Conservation (phyloP, 37 sponge, comb jelly and placozoan genomes). For the Mnemiopsis leidyi region DNA sequence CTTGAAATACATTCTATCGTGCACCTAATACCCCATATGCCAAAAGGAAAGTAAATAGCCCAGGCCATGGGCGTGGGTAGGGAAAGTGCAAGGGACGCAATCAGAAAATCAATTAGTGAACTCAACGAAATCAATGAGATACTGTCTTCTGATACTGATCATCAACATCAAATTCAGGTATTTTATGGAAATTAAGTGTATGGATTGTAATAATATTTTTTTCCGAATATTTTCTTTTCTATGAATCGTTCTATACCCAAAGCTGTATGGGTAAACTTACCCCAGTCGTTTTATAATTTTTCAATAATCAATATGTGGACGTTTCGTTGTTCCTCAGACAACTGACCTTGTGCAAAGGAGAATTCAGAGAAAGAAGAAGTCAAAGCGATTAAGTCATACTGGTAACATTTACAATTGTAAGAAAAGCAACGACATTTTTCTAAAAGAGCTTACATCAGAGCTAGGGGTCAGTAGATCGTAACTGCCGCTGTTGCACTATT, state of each 20-base stretch:
- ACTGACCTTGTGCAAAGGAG: not conserved
- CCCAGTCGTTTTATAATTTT: too few species aligned
- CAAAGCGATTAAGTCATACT: not conserved
- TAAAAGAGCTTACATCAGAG: not conserved
- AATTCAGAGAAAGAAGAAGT: not conserved
- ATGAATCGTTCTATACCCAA: too few species aligned
- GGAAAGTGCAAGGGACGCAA: not conserved
- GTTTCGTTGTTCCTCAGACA: too few species aligned
- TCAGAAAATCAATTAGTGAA: not conserved
- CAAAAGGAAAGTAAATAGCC: not conserved
- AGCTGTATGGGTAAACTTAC: too few species aligned
- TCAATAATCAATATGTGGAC: too few species aligned
- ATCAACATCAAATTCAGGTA: not conserved
- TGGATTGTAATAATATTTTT: too few species aligned
- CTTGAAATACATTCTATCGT: too few species aligned
- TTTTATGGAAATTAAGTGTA: too few species aligned
- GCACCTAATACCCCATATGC: too few species aligned
- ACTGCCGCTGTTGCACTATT: not conserved
- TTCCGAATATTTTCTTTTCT: too few species aligned
- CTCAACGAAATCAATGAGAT: conserved; percentile 11
- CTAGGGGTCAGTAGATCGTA: not conserved
- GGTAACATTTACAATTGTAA: conserved; percentile 18
- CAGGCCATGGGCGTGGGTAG: conserved; percentile 21
- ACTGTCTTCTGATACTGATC: not conserved
- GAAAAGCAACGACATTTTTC: conserved; percentile 15